Evolutionary conservation across 2,797 vertebrate species (phyloP).

Genomic region (Austrolebias charrua): DNA sequence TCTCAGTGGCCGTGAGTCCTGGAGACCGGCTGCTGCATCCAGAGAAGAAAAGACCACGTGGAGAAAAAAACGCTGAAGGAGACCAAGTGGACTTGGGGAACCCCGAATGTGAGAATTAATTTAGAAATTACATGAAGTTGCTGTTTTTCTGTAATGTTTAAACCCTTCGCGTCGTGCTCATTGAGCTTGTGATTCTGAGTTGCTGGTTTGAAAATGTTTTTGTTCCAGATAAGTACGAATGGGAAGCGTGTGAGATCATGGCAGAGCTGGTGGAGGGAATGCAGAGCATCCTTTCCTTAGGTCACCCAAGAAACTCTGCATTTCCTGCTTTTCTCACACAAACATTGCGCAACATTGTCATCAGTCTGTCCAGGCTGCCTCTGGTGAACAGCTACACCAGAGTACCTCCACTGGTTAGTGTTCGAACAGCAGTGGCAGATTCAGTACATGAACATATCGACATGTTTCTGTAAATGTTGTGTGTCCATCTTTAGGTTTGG

Average conservation of each 20-base stretch:
- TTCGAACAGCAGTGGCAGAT: neutral
- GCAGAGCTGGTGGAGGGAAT: slow-evolving; percentile 93
- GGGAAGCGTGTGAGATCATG: slow-evolving; percentile 87
- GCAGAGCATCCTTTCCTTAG: slow-evolving; percentile 85
- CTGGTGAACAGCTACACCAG: slow-evolving; percentile 96
- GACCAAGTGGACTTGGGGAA: slow-evolving; percentile 74
- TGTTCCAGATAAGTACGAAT: slow-evolving; percentile 70
- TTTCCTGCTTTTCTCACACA: slow-evolving; percentile 91
- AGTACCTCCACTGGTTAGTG: slow-evolving; percentile 91
- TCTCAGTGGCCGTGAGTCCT: slow-evolving; percentile 91
- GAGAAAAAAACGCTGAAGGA: slow-evolving; percentile 64
- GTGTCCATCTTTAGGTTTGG: slow-evolving; percentile 85
- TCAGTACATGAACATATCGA: neutral
- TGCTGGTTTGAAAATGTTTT: neutral
- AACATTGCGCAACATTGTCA: slow-evolving; percentile 87
- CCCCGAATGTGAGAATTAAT: slow-evolving; percentile 63
- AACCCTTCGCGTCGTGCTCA: neutral
- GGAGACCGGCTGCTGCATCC: slow-evolving; percentile 90
- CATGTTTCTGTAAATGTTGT: neutral
- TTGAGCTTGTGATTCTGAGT: neutral
- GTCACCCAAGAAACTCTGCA: slow-evolving; percentile 83
- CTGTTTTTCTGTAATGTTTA: neutral
- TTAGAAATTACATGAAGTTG: rapidly evolving
- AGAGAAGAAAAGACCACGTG: slow-evolving; percentile 79
- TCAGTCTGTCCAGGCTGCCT: slow-evolving; percentile 93